Evolutionary conservation across 2,888 invertebrate genomes (phyloP), one percentile per base, ranked within the genome.

Genomic region (Smittia aterrima): DNA sequence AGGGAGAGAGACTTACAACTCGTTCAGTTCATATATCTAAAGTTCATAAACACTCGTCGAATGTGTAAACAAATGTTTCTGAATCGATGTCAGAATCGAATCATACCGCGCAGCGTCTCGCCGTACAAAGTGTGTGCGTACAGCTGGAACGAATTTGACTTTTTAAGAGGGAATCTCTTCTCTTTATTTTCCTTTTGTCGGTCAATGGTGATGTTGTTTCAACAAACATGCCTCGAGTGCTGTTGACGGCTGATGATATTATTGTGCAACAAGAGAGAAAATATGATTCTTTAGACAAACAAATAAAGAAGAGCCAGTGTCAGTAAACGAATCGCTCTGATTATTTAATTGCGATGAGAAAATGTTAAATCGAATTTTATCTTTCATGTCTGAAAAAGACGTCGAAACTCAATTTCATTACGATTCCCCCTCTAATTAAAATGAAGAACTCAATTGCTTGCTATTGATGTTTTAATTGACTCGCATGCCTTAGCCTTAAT

Each of bases 191-290:
- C 18, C 54, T 47, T 70, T 70, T 70, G 64, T 64, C 64, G 64
- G 70, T 70, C 70, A 70, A 54, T 54, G 53, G 27, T 54, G 47
- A 68, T 70, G 27, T 70, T 70, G 2, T 70, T 54, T 70, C 53
- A 54, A 54, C 24, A 70, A 70, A 70, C 70, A 70, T 70, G 16
- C 25, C 41, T 70, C 27, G 70, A 70, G 70, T 70, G 54, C 20
- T 70, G 70, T 64, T 64, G 64, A 67, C 40, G 25, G 53, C 41
- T 25, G 54, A 70, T 22, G 68, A 68, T 70, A n/a, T n/a, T 53
- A 70, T 70, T 54, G 54, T 54, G 70, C 70, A 70, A 70, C 27
- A 70, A 38, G 40, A 67, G 13, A 32, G 47, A 53, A 68, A 68
- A 68, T 68, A 68, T 68, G 70, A 70, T 54, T 70, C 54, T 27